phyloP scores from a whole-genome alignment of 2,888 invertebrate genomes.

The Agrotis puta region DNA sequence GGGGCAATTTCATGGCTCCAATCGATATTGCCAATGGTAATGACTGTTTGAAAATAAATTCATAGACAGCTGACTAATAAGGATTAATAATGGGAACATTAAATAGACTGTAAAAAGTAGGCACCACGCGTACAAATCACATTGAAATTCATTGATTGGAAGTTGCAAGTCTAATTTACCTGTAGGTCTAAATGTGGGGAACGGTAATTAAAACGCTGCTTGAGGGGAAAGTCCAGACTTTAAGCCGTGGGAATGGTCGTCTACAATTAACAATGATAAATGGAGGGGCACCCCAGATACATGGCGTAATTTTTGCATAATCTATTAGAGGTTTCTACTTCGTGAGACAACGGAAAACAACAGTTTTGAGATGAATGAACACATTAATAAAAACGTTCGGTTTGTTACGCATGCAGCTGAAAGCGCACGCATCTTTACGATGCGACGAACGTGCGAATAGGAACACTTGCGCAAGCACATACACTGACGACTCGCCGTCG shows the following conservation, averaged over 20 bases:
- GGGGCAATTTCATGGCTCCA: conserved; percentile 34
- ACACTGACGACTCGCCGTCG: conserved; percentile 59
- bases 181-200: conserved; percentile 24
- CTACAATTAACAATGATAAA: conserved; percentile 73
- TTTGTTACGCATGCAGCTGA: conserved; percentile 66
- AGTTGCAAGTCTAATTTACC: conserved; percentile 14
- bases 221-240: conserved; percentile 70
- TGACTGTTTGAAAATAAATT: conserved; percentile 40
- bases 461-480: conserved; percentile 84
- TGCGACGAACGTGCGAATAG: conserved; percentile 82
- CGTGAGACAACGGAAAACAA: conserved; percentile 74
- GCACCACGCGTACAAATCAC: neutral
- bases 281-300: conserved; percentile 60
- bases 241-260: conserved; percentile 73
- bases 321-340: conserved; percentile 63
- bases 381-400: conserved; percentile 60
- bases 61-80: conserved; percentile 36
- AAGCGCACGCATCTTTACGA: conserved; percentile 69
- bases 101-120: conserved; percentile 27
- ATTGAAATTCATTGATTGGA: conserved; percentile 24
- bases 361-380: conserved; percentile 63
- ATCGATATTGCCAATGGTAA: conserved; percentile 50
- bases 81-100: conserved; percentile 40
- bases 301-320: conserved; percentile 84
- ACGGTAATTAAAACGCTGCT: conserved; percentile 48